Base-by-base conservation (phyloP, 53 echinoderm and acorn worm genomes). In the Echinarachnius parma region DNA sequence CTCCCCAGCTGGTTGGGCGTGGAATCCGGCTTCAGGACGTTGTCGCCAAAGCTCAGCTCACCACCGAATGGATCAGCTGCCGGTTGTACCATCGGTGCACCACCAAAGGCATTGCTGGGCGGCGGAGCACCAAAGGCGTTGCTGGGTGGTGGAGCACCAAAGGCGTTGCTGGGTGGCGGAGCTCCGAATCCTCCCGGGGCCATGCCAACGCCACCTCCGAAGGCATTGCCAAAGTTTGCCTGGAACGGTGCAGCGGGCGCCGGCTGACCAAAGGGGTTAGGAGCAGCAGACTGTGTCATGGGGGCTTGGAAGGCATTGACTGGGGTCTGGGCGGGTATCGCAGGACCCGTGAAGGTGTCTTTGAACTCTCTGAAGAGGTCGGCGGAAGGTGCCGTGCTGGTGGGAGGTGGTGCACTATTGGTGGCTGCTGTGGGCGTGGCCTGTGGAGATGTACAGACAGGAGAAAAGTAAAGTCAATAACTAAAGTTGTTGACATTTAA, bases 331-430 rank as follows among this genome's bases (percentile, higher is more conserved):
- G 82, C 31, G 4, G 59, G 21, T n/a, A n/a, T n/a, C 28, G 29
- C 64, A 28, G 87, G 84, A 4, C 79, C 52, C n/a, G 70, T 80
- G 64, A 88, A 88, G 34, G 94, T 90, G 78, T 94, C 90, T 9
- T 80, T 83, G 48, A 94, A 94, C 66, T 94, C 94, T 26, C 69
- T 84, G 59, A 94, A 94, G 50, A 94, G 87, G 64, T 94, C 90
- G 8, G 75, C 84, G 48, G 94, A 94, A 30, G 90, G 81, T 46
- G 82, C 59, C 21, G 68, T 72, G 16, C 60, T 70, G 35, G 60
- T 35, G 25, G 61, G 36, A 47, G 29, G 52, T 31, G 28, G 19
- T 39, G 47, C 66, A 13, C 46, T 33, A 16, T 56, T 56, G 1
- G 25, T 45, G 15, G 29, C 56, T 4, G 57, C 16, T 72, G 74